Percentiles rank a stretch among this genome's conserved stretches.
Evolutionary conservation across 2,113 vertebrate species (phyloP).

Genomic region (Merops nubicus): DNA sequence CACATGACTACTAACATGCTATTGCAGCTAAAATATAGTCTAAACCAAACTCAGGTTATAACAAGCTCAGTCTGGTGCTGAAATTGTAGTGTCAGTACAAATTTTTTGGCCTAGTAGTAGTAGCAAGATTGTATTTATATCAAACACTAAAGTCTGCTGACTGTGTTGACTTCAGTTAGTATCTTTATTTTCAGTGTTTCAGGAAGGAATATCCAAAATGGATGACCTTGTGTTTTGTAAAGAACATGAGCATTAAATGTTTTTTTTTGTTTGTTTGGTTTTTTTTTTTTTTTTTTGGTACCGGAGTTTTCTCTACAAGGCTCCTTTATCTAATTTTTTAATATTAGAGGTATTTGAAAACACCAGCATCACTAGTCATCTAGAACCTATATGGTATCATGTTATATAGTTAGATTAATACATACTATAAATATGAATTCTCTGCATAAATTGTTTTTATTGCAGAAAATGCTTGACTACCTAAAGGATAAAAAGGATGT

Average conservation of each 20-base stretch:
- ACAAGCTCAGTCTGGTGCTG: neutral
- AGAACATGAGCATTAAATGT: neutral
- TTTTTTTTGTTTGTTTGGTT: too few relatives aligned
- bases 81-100: neutral
- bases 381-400: neutral
- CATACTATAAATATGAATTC: neutral
- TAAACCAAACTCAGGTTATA: neutral
- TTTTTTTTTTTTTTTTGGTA: neutral
- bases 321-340: neutral
- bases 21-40: neutral
- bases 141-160: neutral
- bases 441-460: neutral
- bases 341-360: neutral
- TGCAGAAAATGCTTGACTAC: slow-evolving; percentile 97
- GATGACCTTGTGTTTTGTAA: neutral
- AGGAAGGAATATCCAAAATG: neutral
- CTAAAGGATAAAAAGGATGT: slow-evolving; percentile 97
- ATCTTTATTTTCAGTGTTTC: neutral
- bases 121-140: neutral
- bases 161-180: neutral
- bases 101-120: neutral
- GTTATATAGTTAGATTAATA: neutral
- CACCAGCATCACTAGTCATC: neutral
- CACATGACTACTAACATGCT: neutral
- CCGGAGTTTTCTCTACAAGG: neutral